phyloP scores from a whole-genome alignment of 23 tunicate species.

The Botrylloides violaceus region DNA sequence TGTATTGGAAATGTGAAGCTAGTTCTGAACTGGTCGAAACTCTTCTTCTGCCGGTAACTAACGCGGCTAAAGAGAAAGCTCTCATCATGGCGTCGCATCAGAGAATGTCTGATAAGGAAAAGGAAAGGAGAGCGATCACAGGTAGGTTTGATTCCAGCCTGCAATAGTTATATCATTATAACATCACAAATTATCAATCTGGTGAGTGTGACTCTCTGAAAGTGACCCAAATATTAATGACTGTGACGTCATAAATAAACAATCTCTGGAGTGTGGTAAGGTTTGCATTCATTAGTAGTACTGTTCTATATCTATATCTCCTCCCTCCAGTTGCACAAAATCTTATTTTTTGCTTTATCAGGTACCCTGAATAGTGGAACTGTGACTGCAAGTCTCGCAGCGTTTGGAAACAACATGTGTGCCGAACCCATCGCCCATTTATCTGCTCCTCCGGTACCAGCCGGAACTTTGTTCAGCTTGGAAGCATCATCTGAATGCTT shows the following conservation, averaged over 20 bases:
- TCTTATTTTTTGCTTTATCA: too few relatives aligned
- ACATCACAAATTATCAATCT: too few relatives aligned
- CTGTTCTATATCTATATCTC: too few relatives aligned
- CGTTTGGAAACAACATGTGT: slow-evolving; percentile 37
- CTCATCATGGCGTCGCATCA: slow-evolving; percentile 65
- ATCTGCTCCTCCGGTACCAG: slow-evolving; percentile 70
- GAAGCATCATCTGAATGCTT: slow-evolving; percentile 74
- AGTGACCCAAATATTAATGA: too few relatives aligned
- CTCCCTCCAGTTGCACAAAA: too few relatives aligned
- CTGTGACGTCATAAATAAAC: too few relatives aligned
- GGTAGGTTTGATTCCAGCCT: slow-evolving; percentile 31
- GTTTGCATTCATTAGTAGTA: too few relatives aligned
- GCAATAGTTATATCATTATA: neutral
- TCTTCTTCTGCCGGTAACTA: slow-evolving; percentile 69
- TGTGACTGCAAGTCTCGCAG: slow-evolving; percentile 74
- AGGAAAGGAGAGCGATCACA: slow-evolving; percentile 51
- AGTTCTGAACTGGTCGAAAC: slow-evolving; percentile 44
- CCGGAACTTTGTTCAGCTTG: slow-evolving; percentile 36
- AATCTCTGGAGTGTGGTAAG: too few relatives aligned
- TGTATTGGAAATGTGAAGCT: slow-evolving; percentile 83
- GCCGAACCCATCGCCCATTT: slow-evolving; percentile 21
- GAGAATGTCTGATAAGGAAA: slow-evolving; percentile 69
- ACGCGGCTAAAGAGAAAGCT: slow-evolving; percentile 70
- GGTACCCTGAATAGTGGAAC: slow-evolving; percentile 85
- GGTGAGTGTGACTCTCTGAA: too few relatives aligned